These are phyloP conservation scores for Steromphala cineraria DNA, from an alignment of 2,888 invertebrate genomes.

Conservation along the genomic window DNA sequence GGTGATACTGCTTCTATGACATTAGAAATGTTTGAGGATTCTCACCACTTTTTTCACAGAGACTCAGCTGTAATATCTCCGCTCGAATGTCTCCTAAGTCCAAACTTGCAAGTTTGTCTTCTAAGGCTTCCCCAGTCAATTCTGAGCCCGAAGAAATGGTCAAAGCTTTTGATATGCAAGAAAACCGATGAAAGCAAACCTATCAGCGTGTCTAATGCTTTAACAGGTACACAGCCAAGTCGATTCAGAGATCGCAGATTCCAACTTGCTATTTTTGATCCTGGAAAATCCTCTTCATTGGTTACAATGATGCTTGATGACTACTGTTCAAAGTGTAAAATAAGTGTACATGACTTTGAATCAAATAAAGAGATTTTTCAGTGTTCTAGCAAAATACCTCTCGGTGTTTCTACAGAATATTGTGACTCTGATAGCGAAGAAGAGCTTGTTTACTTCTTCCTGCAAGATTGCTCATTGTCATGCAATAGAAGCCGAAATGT, in stretches of 20 bases:
- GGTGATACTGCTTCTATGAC: conserved; percentile 15
- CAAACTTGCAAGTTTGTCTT: conserved; percentile 29
- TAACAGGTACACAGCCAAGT: conserved; percentile 23
- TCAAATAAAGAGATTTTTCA: not conserved
- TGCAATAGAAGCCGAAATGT: conserved; percentile 20
- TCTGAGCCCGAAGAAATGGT: conserved; percentile 26
- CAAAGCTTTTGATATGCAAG: conserved; percentile 28
- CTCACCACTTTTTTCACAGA: conserved; percentile 31
- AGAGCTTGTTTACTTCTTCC: not conserved
- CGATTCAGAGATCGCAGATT: conserved; percentile 35
- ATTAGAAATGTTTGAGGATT: conserved; percentile 32
- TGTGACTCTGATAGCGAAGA: conserved; percentile 8
- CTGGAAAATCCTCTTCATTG: conserved; percentile 20
- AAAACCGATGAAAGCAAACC: conserved; percentile 10
- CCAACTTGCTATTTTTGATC: conserved; percentile 33
- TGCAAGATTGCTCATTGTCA: conserved; percentile 14
- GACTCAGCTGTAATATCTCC: conserved; percentile 26
- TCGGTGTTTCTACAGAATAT: not conserved
- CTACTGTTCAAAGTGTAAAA: conserved; percentile 32
- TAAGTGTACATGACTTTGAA: conserved; percentile 13
- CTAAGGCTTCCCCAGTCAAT: conserved; percentile 36
- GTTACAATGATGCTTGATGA: conserved; percentile 31
- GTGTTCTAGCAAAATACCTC: not conserved
- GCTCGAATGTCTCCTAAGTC: conserved; percentile 35
- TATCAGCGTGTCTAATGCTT: conserved; percentile 13